phyloP scores from a whole-genome alignment of 2,888 invertebrate species.

The Drosophila mettleri region DNA sequence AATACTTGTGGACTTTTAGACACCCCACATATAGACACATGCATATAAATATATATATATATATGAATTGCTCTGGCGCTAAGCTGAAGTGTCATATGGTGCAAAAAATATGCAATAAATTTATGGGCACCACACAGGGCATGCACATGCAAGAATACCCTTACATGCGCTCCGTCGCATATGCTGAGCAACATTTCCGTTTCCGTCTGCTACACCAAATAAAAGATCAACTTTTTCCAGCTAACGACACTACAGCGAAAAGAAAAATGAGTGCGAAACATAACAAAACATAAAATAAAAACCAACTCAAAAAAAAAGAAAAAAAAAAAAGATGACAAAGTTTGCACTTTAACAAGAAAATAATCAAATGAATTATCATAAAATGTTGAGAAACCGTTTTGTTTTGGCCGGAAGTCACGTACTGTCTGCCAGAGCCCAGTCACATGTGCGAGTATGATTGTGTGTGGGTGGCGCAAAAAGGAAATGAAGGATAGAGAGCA shows the following conservation, averaged over 20 bases:
- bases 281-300: conserved; percentile 25
- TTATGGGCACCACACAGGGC: conserved; percentile 52
- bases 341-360: conserved; percentile 81
- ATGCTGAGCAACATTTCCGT: conserved; percentile 80
- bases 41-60: neutral
- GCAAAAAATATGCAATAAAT: conserved; percentile 81
- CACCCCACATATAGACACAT: conserved; percentile 17
- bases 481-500: conserved; percentile 10
- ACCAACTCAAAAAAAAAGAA: conserved; percentile 36
- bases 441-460: conserved; percentile 37
- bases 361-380: conserved; percentile 81
- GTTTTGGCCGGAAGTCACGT: conserved; percentile 81
- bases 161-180: conserved; percentile 56
- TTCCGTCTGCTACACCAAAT: conserved; percentile 64
- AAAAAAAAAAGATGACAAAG: conserved; percentile 69
- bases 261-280: conserved; percentile 50
- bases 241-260: conserved; percentile 27
- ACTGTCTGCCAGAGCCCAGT: conserved; percentile 63
- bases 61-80: conserved; percentile 42
- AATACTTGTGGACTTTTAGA: conserved; percentile 24
- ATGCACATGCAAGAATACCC: conserved; percentile 4
- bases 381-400: conserved; percentile 77
- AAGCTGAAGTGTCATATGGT: conserved; percentile 63
- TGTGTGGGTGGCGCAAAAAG: conserved; percentile 20
- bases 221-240: conserved; percentile 35